phyloP scores from a whole-genome alignment of 2,797 vertebrate species.

The Pseudochirops cupreus region DNA sequence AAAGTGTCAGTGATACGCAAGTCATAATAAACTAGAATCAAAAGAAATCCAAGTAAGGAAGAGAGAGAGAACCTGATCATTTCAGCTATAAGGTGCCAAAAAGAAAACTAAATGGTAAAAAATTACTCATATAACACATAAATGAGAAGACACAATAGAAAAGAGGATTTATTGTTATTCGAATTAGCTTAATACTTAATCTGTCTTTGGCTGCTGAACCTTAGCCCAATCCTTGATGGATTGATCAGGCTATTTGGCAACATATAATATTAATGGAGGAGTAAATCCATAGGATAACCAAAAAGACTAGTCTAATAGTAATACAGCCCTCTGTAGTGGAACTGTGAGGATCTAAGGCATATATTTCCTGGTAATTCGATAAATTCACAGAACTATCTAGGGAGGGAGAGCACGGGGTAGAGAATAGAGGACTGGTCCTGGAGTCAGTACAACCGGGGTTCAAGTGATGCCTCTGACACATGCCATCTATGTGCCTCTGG shows the following conservation, averaged over 20 bases:
- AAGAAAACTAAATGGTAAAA: constrained; percentile 69
- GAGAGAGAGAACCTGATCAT: constrained; percentile 42
- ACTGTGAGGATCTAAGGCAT: background rate
- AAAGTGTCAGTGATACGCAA: constrained; percentile 73
- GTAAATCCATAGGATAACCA: background rate
- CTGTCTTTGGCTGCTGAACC: constrained; percentile 22
- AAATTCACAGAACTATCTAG: background rate
- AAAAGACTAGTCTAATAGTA: background rate
- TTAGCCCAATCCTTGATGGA: constrained; percentile 39
- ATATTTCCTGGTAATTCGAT: background rate
- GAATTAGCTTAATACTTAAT: constrained; percentile 63
- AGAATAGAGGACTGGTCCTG: background rate
- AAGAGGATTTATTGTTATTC: constrained; percentile 54
- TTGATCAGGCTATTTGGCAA: background rate
- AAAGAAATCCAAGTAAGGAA: constrained; percentile 69
- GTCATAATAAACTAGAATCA: constrained; percentile 73
- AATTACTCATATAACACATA: constrained; percentile 43
- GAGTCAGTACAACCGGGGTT: background rate
- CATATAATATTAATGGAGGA: background rate
- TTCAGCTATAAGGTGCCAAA: constrained; percentile 59
- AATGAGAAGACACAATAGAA: constrained; percentile 56
- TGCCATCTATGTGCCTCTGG: background rate
- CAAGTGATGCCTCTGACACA: background rate
- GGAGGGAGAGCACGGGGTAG: background rate
- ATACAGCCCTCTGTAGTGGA: background rate